phyloP scores from a whole-genome alignment of 2,113 vertebrate genomes.

The Geococcyx californianus region DNA sequence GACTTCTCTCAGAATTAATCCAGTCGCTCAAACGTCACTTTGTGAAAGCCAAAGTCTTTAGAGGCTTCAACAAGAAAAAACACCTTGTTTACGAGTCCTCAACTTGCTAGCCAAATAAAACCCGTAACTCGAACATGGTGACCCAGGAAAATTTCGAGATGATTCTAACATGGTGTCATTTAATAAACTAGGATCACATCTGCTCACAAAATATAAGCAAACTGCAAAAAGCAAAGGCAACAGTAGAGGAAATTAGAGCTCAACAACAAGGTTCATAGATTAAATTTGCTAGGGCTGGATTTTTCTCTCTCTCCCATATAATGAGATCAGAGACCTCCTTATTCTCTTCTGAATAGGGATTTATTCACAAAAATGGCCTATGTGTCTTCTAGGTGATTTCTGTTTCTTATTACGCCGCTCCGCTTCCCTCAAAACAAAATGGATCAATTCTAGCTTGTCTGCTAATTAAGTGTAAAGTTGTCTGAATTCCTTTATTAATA shows the following conservation, averaged over 20 bases:
- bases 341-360: background rate
- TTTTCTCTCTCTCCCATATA: background rate
- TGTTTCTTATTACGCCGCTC: background rate
- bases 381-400: background rate
- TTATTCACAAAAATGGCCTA: background rate
- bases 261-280: background rate
- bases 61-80: background rate
- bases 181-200: background rate
- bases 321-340: background rate
- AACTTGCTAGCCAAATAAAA: background rate
- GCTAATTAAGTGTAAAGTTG: slow-evolving; percentile 21
- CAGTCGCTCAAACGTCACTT: background rate
- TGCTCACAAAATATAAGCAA: background rate
- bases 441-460: background rate
- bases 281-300: background rate
- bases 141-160: background rate
- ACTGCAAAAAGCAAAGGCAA: background rate
- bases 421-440: background rate
- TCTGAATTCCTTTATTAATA: background rate
- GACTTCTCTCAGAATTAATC: background rate
- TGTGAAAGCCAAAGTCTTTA: background rate
- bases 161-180: background rate
- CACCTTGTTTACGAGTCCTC: background rate
- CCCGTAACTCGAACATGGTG: background rate
- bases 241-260: background rate